Percentiles rank a stretch among this genome's conserved stretches.
phyloP scores from a whole-genome alignment of 2,888 invertebrate species.

The Schizaphis graminum region DNA sequence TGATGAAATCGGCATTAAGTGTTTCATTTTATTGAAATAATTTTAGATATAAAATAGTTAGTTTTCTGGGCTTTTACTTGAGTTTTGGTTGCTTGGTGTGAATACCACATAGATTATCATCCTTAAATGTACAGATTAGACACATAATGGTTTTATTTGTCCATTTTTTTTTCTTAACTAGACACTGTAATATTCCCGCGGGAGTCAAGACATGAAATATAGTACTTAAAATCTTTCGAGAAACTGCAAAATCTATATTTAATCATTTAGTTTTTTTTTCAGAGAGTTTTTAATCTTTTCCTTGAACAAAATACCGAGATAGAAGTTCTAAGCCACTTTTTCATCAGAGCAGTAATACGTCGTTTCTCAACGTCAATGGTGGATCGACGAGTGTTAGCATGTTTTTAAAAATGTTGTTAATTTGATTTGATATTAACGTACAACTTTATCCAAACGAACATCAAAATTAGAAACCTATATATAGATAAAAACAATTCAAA shows the following conservation, averaged over 20 bases:
- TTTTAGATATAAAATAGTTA: not conserved
- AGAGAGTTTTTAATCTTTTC: constrained; percentile 23
- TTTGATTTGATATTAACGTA: not conserved
- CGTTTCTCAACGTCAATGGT: not conserved
- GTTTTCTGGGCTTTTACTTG: not conserved
- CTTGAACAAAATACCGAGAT: not conserved
- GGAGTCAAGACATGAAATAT: constrained; percentile 16
- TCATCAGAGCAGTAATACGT: not conserved
- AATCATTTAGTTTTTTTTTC: constrained; percentile 37
- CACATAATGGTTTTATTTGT: not conserved
- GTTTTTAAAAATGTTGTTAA: not conserved
- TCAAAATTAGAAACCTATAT: not conserved
- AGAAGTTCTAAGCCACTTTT: not conserved
- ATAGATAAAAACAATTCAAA: not conserved
- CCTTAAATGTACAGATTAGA: not conserved
- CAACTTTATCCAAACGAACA: not conserved
- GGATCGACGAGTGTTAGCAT: not conserved
- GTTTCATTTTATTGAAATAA: not conserved
- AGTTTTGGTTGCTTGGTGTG: not conserved
- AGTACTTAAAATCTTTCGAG: not conserved
- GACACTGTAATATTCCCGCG: constrained; percentile 25
- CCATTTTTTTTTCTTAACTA: constrained; percentile 20
- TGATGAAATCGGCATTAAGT: not conserved
- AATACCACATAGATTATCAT: not conserved
- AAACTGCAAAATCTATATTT: constrained; percentile 59